Base-by-base conservation (phyloP, 2,888 invertebrate species). In the Sphaerophoria taeniata region DNA sequence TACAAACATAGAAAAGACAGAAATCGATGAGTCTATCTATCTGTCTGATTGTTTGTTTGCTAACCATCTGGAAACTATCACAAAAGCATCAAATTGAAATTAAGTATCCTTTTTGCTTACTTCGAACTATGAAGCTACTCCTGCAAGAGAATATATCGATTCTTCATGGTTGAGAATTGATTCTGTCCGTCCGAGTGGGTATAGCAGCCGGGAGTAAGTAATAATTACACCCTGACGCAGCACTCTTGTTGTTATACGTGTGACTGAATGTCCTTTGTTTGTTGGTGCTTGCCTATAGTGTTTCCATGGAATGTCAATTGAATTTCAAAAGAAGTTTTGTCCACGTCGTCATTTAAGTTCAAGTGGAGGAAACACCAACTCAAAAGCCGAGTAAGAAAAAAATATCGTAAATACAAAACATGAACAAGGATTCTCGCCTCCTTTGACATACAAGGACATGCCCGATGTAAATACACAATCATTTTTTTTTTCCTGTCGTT, bases 1-100 rank as follows among this genome's bases (percentile, higher is more conserved):
- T 31, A 16, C 61, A 39, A 6, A 39, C 39, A 2, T 7, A 2
- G 39, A 9, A 39, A 6, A 39, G 9, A 39, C 39, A 39, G 12
- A 9, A 43, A 43, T 43, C n/a, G 16, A 53, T 73, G n/a, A 43
- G 67, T 45, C 31, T 56, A 65, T 72, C 31, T 7, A 33, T 16
- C 3, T 24, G n/a, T n/a, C 14, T 67, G 55, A 12, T 11, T 55
- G 53, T 24, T 33, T 53, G 49, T 36, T 71, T 58, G 47, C 43
- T 14, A 55, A 61, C 84, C 79, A 84, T 70, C 71, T 84, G 79
- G 71, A 71, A 79, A 84, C 84, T 79, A 84, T 84, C 75, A 84
- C 84, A 75, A 79, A 79, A 84, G 84, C 79, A 84, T 84, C 84
- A 84, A 84, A 84, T 84, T 79, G 79, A 79, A 84, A 84, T 84